Evolutionary conservation across 1,140 invertebrate species (phyloP).

Genomic region (Pachyrhynchus sulphureomaculatus): DNA sequence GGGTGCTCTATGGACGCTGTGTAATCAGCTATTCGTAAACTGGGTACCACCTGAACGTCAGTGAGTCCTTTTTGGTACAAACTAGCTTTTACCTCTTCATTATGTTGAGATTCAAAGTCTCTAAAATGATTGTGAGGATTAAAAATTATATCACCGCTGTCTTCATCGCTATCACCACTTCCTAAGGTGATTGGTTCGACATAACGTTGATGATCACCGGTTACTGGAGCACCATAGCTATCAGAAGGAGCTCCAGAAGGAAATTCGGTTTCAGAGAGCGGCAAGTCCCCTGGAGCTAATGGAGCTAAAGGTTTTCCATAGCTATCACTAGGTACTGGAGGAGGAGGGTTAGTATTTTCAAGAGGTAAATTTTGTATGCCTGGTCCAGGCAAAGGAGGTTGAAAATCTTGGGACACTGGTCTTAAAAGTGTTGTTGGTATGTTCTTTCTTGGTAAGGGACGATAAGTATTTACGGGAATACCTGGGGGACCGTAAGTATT

Average conservation of each 20-base stretch:
- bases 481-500: constrained; percentile 20
- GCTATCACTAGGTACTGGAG: constrained; percentile 19
- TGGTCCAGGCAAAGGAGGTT: constrained; percentile 19
- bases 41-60: constrained; percentile 58
- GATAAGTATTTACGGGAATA: constrained; percentile 6
- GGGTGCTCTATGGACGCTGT: constrained; percentile 67
- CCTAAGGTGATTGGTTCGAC: constrained; percentile 35
- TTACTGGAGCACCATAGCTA: constrained; percentile 38
- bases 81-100: not conserved
- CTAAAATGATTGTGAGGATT: constrained; percentile 16
- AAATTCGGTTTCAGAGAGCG: too few relatives aligned
- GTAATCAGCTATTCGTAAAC: constrained; percentile 62
- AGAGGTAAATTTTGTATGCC: not conserved
- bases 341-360: constrained; percentile 16
- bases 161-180: constrained; percentile 23
- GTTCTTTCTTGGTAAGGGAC: not conserved
- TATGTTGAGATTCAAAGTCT: constrained; percentile 35
- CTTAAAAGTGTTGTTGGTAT: constrained; percentile 17
- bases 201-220: constrained; percentile 21
- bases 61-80: constrained; percentile 16
- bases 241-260: constrained; percentile 24
- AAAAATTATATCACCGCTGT: not conserved
- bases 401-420: constrained; percentile 13
- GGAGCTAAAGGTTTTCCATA: constrained; percentile 24
- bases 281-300: too few relatives aligned